Percentiles rank a stretch among this genome's conserved stretches.
phyloP scores from a whole-genome alignment of 2,113 vertebrate species.

The Phalacrocorax pelagicus region DNA sequence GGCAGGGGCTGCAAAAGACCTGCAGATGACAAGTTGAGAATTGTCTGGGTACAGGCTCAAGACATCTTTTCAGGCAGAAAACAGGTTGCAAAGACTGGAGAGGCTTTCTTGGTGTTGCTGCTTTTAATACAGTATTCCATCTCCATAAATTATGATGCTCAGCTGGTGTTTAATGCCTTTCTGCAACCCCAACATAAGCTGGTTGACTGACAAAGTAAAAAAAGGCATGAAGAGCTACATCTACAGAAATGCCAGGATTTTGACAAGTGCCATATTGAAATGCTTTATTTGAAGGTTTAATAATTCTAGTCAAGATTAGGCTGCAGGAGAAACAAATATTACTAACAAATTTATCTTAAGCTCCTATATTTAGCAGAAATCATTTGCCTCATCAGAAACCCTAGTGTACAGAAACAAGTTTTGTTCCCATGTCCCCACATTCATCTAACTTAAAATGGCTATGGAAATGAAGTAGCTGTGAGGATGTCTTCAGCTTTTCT shows the following conservation, averaged over 20 bases:
- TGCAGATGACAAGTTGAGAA: background rate
- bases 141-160: background rate
- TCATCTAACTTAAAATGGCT: background rate
- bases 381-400: background rate
- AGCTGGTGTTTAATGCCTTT: background rate
- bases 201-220: background rate
- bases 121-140: background rate
- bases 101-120: background rate
- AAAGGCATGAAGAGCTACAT: background rate
- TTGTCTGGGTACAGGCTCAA: background rate
- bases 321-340: background rate
- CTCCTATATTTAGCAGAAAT: background rate
- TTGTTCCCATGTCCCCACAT: background rate
- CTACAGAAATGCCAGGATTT: background rate
- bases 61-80: background rate
- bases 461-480: background rate
- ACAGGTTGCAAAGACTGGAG: background rate
- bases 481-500: background rate
- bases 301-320: background rate
- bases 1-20: background rate
- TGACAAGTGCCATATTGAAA: background rate
- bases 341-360: background rate
- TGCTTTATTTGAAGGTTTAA: background rate
- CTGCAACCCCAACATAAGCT: background rate
- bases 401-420: background rate